These are phyloP conservation scores for Platorchestia sp. DNA, from an alignment of 1,140 invertebrate species.

Conservation along the genomic window DNA sequence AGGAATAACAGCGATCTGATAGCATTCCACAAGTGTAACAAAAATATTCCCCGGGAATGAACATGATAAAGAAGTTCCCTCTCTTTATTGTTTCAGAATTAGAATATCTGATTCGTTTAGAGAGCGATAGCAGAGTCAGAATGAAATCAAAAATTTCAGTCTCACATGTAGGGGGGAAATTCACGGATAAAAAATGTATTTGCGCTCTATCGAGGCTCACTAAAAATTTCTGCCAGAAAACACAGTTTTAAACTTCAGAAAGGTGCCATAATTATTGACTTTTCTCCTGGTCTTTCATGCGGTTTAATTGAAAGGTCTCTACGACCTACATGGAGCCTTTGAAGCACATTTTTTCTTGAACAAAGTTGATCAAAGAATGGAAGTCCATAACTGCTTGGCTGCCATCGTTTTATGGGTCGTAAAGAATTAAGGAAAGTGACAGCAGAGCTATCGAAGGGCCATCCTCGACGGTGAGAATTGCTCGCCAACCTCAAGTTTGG, in stretches of 20 bases:
- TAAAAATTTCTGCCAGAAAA: neutral
- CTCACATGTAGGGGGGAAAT: neutral
- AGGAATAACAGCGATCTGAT: too few relatives aligned
- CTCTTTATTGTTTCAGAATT: neutral
- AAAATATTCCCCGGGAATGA: neutral
- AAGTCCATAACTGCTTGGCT: conserved; percentile 38
- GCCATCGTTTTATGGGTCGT: conserved; percentile 52
- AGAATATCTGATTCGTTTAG: neutral
- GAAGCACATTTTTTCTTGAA: neutral
- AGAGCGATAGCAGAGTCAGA: neutral
- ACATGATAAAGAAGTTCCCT: neutral
- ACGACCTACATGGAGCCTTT: neutral
- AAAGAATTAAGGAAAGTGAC: conserved; percentile 54
- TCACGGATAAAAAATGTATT: neutral
- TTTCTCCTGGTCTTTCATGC: neutral
- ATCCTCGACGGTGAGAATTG: conserved; percentile 15
- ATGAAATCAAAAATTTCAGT: neutral
- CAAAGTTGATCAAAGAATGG: conserved; percentile 42
- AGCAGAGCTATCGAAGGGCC: conserved; percentile 30
- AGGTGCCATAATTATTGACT: neutral
- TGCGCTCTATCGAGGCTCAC: neutral
- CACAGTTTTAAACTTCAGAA: neutral
- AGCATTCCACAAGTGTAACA: too few relatives aligned
- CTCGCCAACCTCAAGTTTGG: neutral
- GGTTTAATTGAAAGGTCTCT: neutral